These are phyloP conservation scores for Chaetodon auriga DNA, from an alignment of 2,113 vertebrate genomes.

Conservation along the genomic window DNA sequence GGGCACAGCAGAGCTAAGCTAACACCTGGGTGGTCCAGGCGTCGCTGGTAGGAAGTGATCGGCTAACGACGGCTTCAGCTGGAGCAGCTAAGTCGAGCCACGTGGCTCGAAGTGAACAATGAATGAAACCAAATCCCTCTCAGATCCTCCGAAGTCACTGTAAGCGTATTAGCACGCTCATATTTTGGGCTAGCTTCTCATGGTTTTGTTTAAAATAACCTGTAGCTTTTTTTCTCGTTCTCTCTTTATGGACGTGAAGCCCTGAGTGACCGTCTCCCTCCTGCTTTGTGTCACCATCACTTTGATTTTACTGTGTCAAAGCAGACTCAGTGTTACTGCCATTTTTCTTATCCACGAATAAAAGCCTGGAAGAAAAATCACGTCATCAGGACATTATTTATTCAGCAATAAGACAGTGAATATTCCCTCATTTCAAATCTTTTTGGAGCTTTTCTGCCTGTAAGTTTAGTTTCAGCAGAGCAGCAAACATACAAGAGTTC, in stretches of 20 bases:
- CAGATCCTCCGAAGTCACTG: constrained; percentile 26
- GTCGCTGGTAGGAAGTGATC: constrained; percentile 52
- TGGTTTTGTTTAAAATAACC: no score
- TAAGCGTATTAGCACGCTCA: no score
- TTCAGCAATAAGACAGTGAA: neutral
- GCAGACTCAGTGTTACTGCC: no score
- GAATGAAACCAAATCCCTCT: constrained; percentile 61
- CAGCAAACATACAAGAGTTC: neutral
- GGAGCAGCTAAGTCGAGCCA: constrained; percentile 61
- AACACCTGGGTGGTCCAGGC: constrained; percentile 62
- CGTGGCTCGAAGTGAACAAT: constrained; percentile 59
- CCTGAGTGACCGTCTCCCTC: no score
- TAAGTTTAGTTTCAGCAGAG: neutral
- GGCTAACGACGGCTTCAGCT: constrained; percentile 42
- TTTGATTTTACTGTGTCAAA: no score
- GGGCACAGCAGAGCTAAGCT: constrained; percentile 4
- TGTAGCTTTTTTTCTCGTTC: no score
- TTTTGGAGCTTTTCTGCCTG: neutral
- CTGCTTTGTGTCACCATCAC: no score
- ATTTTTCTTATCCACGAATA: no score
- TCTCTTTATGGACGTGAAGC: no score
- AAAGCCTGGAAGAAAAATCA: no score
- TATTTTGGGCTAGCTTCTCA: no score
- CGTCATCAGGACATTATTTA: neutral
- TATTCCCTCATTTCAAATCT: no score